These are phyloP conservation scores for Copidosoma floridanum DNA, from an alignment of 1,140 invertebrate genomes.

Conservation along the genomic window DNA sequence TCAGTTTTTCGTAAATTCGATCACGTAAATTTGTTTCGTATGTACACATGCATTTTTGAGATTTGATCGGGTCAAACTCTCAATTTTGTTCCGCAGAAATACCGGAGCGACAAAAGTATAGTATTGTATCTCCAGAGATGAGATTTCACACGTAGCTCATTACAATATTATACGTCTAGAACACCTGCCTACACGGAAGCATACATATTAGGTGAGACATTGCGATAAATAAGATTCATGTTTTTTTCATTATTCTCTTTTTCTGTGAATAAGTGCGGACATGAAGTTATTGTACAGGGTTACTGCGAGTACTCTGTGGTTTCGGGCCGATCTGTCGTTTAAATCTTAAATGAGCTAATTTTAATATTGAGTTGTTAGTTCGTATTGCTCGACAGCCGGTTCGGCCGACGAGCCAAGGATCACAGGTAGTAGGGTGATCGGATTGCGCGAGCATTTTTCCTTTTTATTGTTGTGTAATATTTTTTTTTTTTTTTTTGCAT, in stretches of 20 bases:
- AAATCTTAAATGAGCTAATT: conserved; percentile 31
- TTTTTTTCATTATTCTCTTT: background rate
- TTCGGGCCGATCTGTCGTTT: conserved; percentile 18
- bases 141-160: too few species aligned
- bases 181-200: conserved; percentile 16
- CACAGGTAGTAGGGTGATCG: conserved; percentile 56
- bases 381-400: conserved; percentile 46
- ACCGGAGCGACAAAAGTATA: too few species aligned
- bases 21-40: conserved; percentile 6
- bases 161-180: conserved; percentile 4
- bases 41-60: conserved; percentile 13
- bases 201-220: conserved; percentile 8
- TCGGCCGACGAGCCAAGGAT: conserved; percentile 45
- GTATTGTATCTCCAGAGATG: too few species aligned
- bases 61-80: conserved; percentile 6
- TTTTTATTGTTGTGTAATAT: conserved; percentile 35
- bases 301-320: conserved; percentile 15
- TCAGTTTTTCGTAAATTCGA: background rate
- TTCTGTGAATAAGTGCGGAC: background rate
- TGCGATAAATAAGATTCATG: conserved; percentile 5
- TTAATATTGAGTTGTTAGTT: conserved; percentile 52
- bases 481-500: conserved; percentile 24
- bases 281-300: background rate
- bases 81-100: too few species aligned
- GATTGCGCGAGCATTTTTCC: conserved; percentile 49